Evolutionary conservation across 2,888 invertebrate genomes (phyloP).

Genomic region (Allophyes oxyacanthae): DNA sequence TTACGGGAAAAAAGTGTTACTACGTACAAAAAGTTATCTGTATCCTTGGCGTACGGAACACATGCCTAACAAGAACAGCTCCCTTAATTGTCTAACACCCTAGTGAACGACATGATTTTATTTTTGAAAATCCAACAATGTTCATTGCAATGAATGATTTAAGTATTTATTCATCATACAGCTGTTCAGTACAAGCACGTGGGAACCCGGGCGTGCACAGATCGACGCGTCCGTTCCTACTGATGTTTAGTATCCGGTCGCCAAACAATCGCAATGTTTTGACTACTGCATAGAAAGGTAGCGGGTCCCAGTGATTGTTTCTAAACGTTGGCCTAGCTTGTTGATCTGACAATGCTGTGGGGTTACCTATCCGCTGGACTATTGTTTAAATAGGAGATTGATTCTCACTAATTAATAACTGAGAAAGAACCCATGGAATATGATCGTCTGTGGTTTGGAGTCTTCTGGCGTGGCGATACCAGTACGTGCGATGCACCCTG

Average conservation of each 20-base stretch:
- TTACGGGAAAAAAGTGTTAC: no score
- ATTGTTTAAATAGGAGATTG: background rate
- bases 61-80: no score
- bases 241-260: background rate
- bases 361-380: background rate
- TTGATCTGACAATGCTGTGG: constrained; percentile 2
- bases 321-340: background rate
- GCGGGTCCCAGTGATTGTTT: background rate
- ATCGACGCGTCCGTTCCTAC: background rate
- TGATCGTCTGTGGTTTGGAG: background rate
- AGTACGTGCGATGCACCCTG: no score
- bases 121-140: no score
- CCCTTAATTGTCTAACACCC: no score
- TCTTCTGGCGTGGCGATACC: no score
- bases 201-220: background rate
- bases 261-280: constrained; percentile 21
- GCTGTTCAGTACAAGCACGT: background rate
- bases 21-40: no score
- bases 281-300: background rate
- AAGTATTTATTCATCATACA: no score
- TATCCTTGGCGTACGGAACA: no score
- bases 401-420: background rate
- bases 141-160: no score
- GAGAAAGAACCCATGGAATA: background rate
- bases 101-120: no score